phyloP scores from a whole-genome alignment of 2,888 invertebrate genomes.

The Drosophila cognata region DNA sequence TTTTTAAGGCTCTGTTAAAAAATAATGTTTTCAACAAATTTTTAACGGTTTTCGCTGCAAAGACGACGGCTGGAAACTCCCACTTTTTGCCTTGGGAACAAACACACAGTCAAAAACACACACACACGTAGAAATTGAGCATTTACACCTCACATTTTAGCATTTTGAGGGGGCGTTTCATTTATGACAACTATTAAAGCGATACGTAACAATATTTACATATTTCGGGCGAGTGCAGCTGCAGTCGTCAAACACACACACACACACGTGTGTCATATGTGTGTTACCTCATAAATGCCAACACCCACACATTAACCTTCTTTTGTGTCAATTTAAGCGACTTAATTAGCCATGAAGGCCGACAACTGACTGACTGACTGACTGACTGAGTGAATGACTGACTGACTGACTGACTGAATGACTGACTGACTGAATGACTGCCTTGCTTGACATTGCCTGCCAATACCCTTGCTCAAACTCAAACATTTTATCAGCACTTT shows the following conservation, averaged over 20 bases:
- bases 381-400: slow-evolving; percentile 40
- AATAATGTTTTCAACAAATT: slow-evolving; percentile 6
- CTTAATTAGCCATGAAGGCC: slow-evolving; percentile 80
- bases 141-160: slow-evolving; percentile 53
- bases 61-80: slow-evolving; percentile 30
- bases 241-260: slow-evolving; percentile 35
- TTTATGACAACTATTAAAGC: slow-evolving; percentile 65
- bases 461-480: slow-evolving; percentile 22
- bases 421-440: slow-evolving; percentile 19
- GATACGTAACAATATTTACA: slow-evolving; percentile 60
- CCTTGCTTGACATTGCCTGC: slow-evolving; percentile 25
- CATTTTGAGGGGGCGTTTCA: slow-evolving; percentile 62
- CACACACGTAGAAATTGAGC: slow-evolving; percentile 3
- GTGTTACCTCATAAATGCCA: slow-evolving; percentile 70
- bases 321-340: slow-evolving; percentile 66
- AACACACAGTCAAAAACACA: slow-evolving; percentile 6
- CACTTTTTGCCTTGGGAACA: slow-evolving; percentile 53
- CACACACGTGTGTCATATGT: background rate
- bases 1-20: background rate
- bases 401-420: slow-evolving; percentile 25
- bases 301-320: slow-evolving; percentile 77
- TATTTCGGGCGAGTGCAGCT: slow-evolving; percentile 71
- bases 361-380: slow-evolving; percentile 51
- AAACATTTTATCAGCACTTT: background rate
- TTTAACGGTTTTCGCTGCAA: slow-evolving; percentile 27